A percentile compares a stretch with the other conserved stretches of the same genome.
These are phyloP conservation scores for Tyria jacobaeae DNA, from an alignment of 2,888 invertebrate genomes.

Conservation along the genomic window DNA sequence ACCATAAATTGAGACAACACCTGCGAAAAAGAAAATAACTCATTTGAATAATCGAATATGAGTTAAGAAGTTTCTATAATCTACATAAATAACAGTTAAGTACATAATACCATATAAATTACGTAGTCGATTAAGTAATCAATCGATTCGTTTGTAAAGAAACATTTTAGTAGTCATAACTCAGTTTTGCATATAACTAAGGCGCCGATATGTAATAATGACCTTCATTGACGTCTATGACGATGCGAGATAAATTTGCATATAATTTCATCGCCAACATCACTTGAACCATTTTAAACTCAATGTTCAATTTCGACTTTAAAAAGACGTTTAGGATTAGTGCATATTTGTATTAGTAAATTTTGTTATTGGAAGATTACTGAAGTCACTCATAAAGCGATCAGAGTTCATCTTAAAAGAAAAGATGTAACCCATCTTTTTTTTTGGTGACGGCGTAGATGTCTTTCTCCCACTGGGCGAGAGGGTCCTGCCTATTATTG, in stretches of 20 bases:
- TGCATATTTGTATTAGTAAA: too few relatives aligned
- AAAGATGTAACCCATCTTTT: too few relatives aligned
- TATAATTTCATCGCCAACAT: not conserved
- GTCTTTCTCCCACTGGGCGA: too few relatives aligned
- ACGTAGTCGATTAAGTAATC: slow-evolving; percentile 31
- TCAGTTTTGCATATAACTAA: slow-evolving; percentile 9
- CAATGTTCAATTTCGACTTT: not conserved
- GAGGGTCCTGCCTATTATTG: too few relatives aligned
- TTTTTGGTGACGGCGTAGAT: too few relatives aligned
- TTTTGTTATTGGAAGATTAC: too few relatives aligned
- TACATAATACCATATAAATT: slow-evolving; percentile 14
- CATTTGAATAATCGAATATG: slow-evolving; percentile 29
- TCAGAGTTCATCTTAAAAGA: too few relatives aligned
- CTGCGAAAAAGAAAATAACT: slow-evolving; percentile 20
- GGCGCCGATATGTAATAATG: not conserved
- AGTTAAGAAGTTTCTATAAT: slow-evolving; percentile 32
- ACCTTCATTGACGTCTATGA: not conserved
- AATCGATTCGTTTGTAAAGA: slow-evolving; percentile 24
- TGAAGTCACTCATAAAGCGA: too few relatives aligned
- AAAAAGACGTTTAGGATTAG: not conserved
- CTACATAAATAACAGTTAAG: slow-evolving; percentile 14
- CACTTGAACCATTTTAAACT: not conserved
- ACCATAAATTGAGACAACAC: slow-evolving; percentile 7
- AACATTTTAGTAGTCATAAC: slow-evolving; percentile 30
- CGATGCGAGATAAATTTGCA: too few relatives aligned